phyloP scores from a whole-genome alignment of 2,888 invertebrate species.

The Hypolimnas misippus region DNA sequence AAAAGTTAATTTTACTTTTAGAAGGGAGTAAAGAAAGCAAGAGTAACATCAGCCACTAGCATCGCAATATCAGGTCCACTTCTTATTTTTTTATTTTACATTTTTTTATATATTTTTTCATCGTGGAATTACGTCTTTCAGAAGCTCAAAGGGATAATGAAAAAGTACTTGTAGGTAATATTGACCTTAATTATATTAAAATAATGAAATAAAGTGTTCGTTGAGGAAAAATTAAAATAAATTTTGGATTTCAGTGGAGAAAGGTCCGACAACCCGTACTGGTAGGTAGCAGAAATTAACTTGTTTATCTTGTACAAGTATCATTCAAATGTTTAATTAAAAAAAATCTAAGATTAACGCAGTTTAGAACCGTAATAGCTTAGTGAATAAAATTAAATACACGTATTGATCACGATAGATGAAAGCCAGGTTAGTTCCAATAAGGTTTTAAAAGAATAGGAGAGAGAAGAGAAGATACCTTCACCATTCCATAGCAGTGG shows the following conservation, averaged over 20 bases:
- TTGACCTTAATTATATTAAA: background rate
- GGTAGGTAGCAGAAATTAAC: constrained; percentile 10
- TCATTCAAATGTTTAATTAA: too few species aligned
- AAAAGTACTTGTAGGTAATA: constrained; percentile 10
- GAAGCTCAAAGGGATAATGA: constrained; percentile 5
- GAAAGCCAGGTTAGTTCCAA: too few species aligned
- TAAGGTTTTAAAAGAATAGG: too few species aligned
- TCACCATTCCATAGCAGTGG: too few species aligned
- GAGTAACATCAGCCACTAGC: background rate
- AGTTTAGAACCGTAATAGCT: too few species aligned
- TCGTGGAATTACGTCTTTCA: too few species aligned
- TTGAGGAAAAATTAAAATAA: background rate
- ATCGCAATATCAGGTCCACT: constrained; percentile 14
- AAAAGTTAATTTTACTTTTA: constrained; percentile 2
- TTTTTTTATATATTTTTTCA: too few species aligned
- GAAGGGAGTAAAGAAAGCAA: constrained; percentile 15
- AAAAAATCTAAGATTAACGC: too few species aligned
- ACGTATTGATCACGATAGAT: too few species aligned
- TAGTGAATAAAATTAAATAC: too few species aligned
- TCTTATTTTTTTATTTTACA: background rate
- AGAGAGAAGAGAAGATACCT: too few species aligned
- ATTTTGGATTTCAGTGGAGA: constrained; percentile 21
- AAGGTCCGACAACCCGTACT: constrained; percentile 12
- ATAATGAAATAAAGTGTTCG: background rate
- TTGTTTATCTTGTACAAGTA: background rate